phyloP scores from a whole-genome alignment of 2,113 vertebrate genomes.

The Athene noctua region DNA sequence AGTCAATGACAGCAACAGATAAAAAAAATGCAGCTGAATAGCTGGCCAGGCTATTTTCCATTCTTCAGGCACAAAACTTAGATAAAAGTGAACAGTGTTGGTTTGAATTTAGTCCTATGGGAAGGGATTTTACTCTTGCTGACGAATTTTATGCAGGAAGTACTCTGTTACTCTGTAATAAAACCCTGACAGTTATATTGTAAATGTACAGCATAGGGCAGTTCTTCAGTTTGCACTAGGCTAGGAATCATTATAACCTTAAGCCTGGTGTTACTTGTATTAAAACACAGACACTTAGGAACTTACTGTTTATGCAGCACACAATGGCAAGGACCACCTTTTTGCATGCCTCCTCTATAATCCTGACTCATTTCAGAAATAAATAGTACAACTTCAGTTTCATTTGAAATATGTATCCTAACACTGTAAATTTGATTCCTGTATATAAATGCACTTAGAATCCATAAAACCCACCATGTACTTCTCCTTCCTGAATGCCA shows the following conservation, averaged over 20 bases:
- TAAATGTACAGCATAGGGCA: background rate
- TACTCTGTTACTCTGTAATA: background rate
- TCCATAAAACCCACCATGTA: background rate
- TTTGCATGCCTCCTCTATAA: background rate
- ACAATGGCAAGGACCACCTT: background rate
- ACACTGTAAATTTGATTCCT: background rate
- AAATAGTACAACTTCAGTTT: background rate
- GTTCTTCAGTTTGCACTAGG: background rate
- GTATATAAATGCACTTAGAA: conserved; percentile 13
- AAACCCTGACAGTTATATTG: background rate
- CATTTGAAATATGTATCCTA: background rate
- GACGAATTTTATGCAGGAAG: conserved; percentile 2
- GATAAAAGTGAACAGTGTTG: background rate
- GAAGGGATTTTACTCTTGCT: conserved; percentile 18
- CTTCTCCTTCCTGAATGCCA: background rate
- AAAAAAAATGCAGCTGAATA: background rate
- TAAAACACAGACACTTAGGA: background rate
- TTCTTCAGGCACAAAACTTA: background rate
- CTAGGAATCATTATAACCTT: background rate
- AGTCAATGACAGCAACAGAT: background rate
- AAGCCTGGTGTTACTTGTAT: background rate
- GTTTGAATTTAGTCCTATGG: background rate
- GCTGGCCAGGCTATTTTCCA: background rate
- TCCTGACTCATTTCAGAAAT: background rate
- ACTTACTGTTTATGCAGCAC: background rate